These are phyloP conservation scores for Drosophila pallidifrons DNA, from an alignment of 1,140 invertebrate species.

Conservation along the genomic window DNA sequence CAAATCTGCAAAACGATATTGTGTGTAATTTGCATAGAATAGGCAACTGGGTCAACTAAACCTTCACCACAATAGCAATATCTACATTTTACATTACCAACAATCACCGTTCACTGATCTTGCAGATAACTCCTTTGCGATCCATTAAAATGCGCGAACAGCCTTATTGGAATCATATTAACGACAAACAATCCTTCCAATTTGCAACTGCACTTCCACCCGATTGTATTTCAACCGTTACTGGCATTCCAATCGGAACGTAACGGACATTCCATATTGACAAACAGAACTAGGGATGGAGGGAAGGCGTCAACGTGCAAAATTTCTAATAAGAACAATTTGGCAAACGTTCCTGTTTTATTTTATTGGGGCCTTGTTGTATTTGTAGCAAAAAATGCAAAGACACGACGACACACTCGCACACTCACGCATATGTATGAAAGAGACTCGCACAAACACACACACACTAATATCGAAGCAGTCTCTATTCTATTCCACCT, in stretches of 20 bases:
- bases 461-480: constrained; percentile 18
- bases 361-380: constrained; percentile 42
- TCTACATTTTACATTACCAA: background rate
- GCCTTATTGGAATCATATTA: background rate
- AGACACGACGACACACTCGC: constrained; percentile 71
- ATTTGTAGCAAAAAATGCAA: constrained; percentile 77
- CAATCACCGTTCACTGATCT: constrained; percentile 16
- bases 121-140: background rate
- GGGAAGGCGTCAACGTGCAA: constrained; percentile 9
- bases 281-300: no score
- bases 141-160: background rate
- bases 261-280: background rate
- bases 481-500: constrained; percentile 54
- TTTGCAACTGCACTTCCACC: constrained; percentile 4
- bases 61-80: background rate
- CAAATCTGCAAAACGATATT: background rate
- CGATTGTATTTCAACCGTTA: background rate
- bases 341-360: constrained; percentile 32
- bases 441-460: constrained; percentile 32
- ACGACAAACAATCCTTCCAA: background rate
- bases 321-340: constrained; percentile 26
- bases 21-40: background rate
- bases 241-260: constrained; percentile 9
- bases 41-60: constrained; percentile 15
- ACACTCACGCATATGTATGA: constrained; percentile 27